Base-by-base conservation (phyloP, 92 coral and sea anemone genomes). In the Palythoa caribaeorum region DNA sequence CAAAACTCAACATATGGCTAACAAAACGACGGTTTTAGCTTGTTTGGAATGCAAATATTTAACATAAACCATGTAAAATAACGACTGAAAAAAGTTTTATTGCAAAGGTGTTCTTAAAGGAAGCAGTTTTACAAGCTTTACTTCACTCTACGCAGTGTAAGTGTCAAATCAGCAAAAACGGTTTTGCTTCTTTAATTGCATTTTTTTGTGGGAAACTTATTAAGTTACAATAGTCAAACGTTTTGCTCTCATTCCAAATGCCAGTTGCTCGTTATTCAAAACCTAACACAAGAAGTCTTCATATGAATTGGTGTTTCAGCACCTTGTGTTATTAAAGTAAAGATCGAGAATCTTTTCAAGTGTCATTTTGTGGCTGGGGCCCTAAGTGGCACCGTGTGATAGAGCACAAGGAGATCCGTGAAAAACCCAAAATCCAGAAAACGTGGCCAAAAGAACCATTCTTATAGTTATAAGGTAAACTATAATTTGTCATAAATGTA, bases 81-180 rank as follows among this genome's bases (percentile, higher is more conserved):
- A 50, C 54, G 9, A 79, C 84, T 54, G 84, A 79, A 79, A 79
- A 79, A 62, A 62, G 37, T n/a, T 54, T 79, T 81, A 81, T 81
- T 81, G 86, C 86, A 81, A 81, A 81, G 38, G 10, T 59, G 35
- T 9, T 81, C 86, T 81, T 62, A 81, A 81, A 81, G 28, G 3
- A 62, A 81, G 72, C 72, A 35, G 86, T 81, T 81, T 62, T 59
- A 81, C 86, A 21, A 36, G 53, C 53, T 60, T 81, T 81, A 60
- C 86, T 81, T 81, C 86, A 81, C 86, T 62, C 74, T 52, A 81
- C 36, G 86, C 28, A 21, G 75, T 81, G 75, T 81, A 60, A 60
- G 76, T 81, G 62, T 57, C 75, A 81, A 81, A 21, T 60, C 74
- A 17, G 75, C 75, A 62, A 38, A 28, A 63, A 81, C 74, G 75